phyloP scores from a whole-genome alignment of 1,140 invertebrate genomes.

The Adoxophyes honmai region DNA sequence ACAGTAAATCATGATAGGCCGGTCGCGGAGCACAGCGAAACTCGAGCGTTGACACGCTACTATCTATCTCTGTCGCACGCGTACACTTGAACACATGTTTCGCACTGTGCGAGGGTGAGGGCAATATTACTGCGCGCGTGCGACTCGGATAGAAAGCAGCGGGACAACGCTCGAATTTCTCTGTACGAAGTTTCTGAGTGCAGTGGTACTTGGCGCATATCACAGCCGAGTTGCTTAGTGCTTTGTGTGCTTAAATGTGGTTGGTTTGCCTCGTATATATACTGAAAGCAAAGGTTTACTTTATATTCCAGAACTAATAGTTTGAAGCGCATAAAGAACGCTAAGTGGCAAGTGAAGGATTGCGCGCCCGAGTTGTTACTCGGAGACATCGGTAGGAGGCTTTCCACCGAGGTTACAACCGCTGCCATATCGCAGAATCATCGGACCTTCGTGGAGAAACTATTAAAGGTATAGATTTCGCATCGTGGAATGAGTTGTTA shows the following conservation, averaged over 20 bases:
- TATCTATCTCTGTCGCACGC: too few species aligned
- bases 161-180: too few species aligned
- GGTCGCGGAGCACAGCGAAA: too few species aligned
- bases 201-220: constrained; percentile 6
- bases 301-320: constrained; percentile 78
- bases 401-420: constrained; percentile 82
- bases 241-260: constrained; percentile 27
- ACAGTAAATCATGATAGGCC: too few species aligned
- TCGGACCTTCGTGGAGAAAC: constrained; percentile 98
- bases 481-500: too few species aligned
- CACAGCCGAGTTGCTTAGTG: constrained; percentile 20
- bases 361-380: constrained; percentile 75
- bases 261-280: neutral
- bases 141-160: too few species aligned
- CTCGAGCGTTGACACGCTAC: too few species aligned
- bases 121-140: too few species aligned
- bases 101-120: too few species aligned
- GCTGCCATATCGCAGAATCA: constrained; percentile 97
- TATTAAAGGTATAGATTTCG: constrained; percentile 97
- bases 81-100: too few species aligned
- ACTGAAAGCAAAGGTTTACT: constrained; percentile 7
- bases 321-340: constrained; percentile 78
- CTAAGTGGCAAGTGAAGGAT: constrained; percentile 80
- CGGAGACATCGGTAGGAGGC: constrained; percentile 60
- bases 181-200: neutral